Percentiles rank a stretch among this genome's conserved stretches.
Conservation (phyloP, 2,113 vertebrate genomes). For the Saccopteryx bilineata region DNA sequence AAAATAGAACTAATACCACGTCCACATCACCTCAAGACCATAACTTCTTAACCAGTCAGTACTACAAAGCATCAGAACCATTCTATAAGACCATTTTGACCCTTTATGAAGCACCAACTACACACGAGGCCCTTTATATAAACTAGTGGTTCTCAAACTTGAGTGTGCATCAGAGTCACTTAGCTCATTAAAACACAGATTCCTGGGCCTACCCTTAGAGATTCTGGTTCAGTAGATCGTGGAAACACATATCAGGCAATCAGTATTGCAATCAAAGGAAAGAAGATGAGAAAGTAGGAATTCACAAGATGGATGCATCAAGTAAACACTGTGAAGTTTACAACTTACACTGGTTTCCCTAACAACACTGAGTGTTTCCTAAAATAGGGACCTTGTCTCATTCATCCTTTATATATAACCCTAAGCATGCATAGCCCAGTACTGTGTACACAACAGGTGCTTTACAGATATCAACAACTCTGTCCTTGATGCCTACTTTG, state of each 20-base stretch:
- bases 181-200: not conserved
- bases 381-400: not conserved
- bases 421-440: not conserved
- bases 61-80: slow-evolving; percentile 15
- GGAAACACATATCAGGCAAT: not conserved
- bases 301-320: not conserved
- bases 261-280: not conserved
- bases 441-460: not conserved
- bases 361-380: not conserved
- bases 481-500: not conserved
- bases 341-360: not conserved
- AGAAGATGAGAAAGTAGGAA: not conserved
- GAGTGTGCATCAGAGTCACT: not conserved
- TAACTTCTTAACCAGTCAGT: not conserved
- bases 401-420: not conserved
- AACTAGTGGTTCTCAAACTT: slow-evolving; percentile 2
- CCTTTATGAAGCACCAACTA: not conserved
- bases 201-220: not conserved
- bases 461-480: not conserved
- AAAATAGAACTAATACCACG: not conserved
- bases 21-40: not conserved
- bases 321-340: not conserved
- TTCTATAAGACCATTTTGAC: not conserved
- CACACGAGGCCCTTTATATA: not conserved
- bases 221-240: not conserved